Base-by-base conservation (phyloP, 2,113 vertebrate species). In the Neopipo cinnamomea region DNA sequence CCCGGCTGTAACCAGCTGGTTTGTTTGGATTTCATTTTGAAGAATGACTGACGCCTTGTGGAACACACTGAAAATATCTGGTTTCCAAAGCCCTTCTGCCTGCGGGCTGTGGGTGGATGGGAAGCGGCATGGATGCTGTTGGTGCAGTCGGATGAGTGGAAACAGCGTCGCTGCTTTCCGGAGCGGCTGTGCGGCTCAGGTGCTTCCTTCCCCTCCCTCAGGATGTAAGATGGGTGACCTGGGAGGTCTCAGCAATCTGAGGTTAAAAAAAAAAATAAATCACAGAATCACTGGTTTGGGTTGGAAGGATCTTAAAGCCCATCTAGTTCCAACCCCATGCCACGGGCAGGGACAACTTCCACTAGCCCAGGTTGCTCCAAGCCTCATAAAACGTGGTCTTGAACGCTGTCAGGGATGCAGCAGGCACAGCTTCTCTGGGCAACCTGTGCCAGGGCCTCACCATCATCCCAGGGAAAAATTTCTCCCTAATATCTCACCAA, bases 111-210 rank as follows among this genome's bases (percentile, higher is more conserved):
- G 27, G 53, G 14, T 13, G 37, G 39, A 3, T 15, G 47, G 75
- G 62, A 9, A 66, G 25, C 19, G 63, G 5, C 59, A 21, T 0
- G 5, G 52, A 4, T 46, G 58, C 11, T 39, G 3, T 66, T 8
- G 16, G 50, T 4, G 50, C 49, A 14, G 82, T 35, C 1, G 4
- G 33, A 80, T 14, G 71, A 55, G 62, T 16, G 81, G 27, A 28
- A 68, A 8, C 0, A 3, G 39, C 4, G 4, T 5, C 1, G 4
- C 6, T 0, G 7, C 15, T 66, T 33, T 56, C 27, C 8, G 1
- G 42, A 14, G 63, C 0, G 0, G 73, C 58, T 39, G 6, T 0
- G 0, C 6, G 58, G 12, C 23, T 53, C 41, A 0, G 11, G n/a
- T 5, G 39, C 1, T 66, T 42, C 10, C 16, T 39, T 76, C 14